Evolutionary conservation across 2,888 invertebrate genomes (phyloP).

Genomic region (Sinhomidia bicolor): DNA sequence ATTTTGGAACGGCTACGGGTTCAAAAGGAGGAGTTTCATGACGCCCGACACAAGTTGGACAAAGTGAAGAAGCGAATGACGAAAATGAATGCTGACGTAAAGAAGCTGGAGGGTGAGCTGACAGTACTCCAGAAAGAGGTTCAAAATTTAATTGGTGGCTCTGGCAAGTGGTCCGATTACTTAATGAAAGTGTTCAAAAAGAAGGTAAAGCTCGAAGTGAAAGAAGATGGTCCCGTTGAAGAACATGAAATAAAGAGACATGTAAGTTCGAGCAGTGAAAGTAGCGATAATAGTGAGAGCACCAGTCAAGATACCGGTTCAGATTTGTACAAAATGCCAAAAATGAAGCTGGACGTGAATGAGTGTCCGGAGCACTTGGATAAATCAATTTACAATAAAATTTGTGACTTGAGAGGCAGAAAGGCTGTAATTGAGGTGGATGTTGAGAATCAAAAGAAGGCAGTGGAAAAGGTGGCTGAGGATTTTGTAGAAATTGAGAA

Average conservation of each 20-base stretch:
- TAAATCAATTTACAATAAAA: constrained; percentile 72
- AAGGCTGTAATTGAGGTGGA: constrained; percentile 74
- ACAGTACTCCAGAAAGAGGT: constrained; percentile 84
- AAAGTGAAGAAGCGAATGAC: constrained; percentile 83
- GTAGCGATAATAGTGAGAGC: constrained; percentile 68
- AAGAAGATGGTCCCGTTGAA: constrained; percentile 79
- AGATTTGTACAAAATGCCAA: constrained; percentile 76
- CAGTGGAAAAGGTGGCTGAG: constrained; percentile 69
- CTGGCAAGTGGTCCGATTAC: constrained; percentile 90
- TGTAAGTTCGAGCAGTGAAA: constrained; percentile 54
- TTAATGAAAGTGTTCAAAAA: constrained; percentile 91
- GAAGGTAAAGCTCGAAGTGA: constrained; percentile 88
- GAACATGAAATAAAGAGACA: constrained; percentile 22
- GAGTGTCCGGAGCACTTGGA: constrained; percentile 78
- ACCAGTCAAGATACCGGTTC: constrained; percentile 76
- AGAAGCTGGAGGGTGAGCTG: constrained; percentile 83
- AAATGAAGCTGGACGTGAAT: constrained; percentile 74
- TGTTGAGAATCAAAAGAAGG: constrained; percentile 73
- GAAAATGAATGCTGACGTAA: constrained; percentile 82
- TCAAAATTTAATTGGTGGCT: constrained; percentile 84
- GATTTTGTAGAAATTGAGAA: constrained; percentile 72
- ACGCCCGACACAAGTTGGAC: constrained; percentile 75
- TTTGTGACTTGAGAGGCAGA: constrained; percentile 73
- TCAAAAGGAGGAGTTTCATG: constrained; percentile 75
- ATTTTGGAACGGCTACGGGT: constrained; percentile 84